These are phyloP conservation scores for Drosophila azteca DNA, from an alignment of 1,140 invertebrate species.

Conservation along the genomic window DNA sequence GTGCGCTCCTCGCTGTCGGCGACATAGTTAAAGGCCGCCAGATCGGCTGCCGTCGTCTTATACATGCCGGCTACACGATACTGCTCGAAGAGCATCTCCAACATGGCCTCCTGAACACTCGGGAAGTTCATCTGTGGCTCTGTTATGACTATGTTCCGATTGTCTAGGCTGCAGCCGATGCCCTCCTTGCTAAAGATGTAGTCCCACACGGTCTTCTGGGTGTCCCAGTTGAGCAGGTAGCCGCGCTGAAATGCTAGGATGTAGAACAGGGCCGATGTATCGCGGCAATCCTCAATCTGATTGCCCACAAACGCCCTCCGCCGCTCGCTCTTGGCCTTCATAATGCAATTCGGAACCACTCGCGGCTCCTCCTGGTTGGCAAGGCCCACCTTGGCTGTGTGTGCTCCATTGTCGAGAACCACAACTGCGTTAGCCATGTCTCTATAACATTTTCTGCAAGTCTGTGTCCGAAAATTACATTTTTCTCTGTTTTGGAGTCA, in stretches of 20 bases:
- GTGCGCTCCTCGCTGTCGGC: slow-evolving; percentile 80
- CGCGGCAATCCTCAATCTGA: slow-evolving; percentile 97
- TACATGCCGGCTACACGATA: slow-evolving; percentile 95
- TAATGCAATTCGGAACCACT: slow-evolving; percentile 96
- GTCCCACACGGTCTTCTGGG: slow-evolving; percentile 97
- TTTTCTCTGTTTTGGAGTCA: too few relatives aligned
- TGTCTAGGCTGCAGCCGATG: slow-evolving; percentile 90
- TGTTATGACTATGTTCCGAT: slow-evolving; percentile 94
- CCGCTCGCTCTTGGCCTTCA: slow-evolving; percentile 98
- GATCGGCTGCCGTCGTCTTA: slow-evolving; percentile 90
- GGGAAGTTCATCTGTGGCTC: slow-evolving; percentile 98
- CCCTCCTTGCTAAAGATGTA: slow-evolving; percentile 96
- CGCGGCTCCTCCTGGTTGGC: slow-evolving; percentile 88
- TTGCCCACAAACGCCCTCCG: slow-evolving; percentile 96
- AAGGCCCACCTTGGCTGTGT: slow-evolving; percentile 92
- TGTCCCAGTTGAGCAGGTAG: slow-evolving; percentile 97
- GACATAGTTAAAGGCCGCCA: slow-evolving; percentile 88
- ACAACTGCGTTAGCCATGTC: slow-evolving; percentile 55
- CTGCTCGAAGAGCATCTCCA: slow-evolving; percentile 99
- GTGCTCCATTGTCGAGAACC: slow-evolving; percentile 94
- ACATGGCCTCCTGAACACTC: slow-evolving; percentile 95
- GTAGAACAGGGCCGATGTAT: slow-evolving; percentile 97
- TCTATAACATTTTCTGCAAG: not conserved
- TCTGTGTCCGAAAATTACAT: too few relatives aligned
- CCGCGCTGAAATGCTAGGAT: slow-evolving; percentile 98